Conservation (phyloP, 2,888 invertebrate species). For the Ormyrus thymus region DNA sequence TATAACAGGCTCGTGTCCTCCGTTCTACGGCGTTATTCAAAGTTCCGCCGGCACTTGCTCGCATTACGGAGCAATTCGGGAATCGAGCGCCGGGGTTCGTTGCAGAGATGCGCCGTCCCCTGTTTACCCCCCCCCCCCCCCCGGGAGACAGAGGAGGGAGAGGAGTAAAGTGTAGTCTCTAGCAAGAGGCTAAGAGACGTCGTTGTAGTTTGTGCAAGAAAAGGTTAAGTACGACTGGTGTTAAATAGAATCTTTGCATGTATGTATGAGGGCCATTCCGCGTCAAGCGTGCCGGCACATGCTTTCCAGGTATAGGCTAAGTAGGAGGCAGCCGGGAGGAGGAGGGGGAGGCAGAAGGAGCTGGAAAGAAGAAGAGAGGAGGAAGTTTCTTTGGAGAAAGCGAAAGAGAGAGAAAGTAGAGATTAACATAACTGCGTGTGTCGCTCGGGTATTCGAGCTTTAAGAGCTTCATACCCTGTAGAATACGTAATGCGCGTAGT, state of each 20-base stretch:
- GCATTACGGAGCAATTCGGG: neutral
- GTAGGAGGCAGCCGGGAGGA: neutral
- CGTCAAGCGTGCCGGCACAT: neutral
- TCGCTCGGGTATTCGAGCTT: constrained; percentile 59
- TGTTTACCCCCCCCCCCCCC: too few species aligned
- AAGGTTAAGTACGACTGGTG: constrained; percentile 9
- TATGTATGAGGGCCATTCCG: neutral
- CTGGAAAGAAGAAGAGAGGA: constrained; percentile 5
- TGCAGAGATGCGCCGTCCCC: too few species aligned
- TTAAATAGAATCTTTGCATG: constrained; percentile 20
- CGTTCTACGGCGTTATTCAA: constrained; percentile 10
- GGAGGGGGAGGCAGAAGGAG: neutral
- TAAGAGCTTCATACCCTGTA: constrained; percentile 58
- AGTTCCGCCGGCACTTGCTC: constrained; percentile 11
- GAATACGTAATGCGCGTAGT: constrained; percentile 58
- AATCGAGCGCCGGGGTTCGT: too few species aligned
- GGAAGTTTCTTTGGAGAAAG: neutral
- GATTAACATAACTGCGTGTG: constrained; percentile 62
- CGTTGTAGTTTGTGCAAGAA: neutral
- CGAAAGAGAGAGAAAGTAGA: constrained; percentile 36
- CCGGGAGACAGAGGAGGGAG: neutral
- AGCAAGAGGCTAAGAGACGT: neutral
- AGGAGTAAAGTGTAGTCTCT: neutral
- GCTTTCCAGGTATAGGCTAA: too few species aligned
- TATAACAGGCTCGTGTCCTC: neutral